phyloP scores from a whole-genome alignment of 1,140 invertebrate species.

The Pseudomyrmex sp. region DNA sequence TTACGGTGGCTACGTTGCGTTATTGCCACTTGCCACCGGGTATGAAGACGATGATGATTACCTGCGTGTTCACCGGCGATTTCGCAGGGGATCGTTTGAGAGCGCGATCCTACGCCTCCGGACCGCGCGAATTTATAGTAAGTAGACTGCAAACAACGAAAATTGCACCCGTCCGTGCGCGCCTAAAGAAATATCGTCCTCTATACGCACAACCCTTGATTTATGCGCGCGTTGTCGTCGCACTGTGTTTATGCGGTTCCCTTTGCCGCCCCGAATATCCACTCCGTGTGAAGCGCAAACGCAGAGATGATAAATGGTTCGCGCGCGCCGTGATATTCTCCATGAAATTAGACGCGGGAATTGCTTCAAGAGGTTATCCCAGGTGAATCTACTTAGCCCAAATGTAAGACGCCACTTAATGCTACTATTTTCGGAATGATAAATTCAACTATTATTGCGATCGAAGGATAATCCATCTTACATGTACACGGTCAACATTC shows the following conservation, averaged over 20 bases:
- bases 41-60: constrained; percentile 54
- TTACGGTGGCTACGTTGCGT: constrained; percentile 37
- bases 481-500: too few relatives aligned
- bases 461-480: neutral
- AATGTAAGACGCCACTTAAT: constrained; percentile 4
- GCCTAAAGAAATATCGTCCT: constrained; percentile 52
- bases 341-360: constrained; percentile 46
- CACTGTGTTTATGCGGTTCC: constrained; percentile 57
- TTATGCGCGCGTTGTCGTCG: constrained; percentile 54
- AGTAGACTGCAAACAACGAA: constrained; percentile 61
- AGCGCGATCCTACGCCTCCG: constrained; percentile 54
- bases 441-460: constrained; percentile 10
- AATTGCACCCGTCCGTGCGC: constrained; percentile 56
- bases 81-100: constrained; percentile 44
- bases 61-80: constrained; percentile 64
- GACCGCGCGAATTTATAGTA: constrained; percentile 47
- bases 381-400: constrained; percentile 30
- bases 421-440: constrained; percentile 12
- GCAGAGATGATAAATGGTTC: constrained; percentile 53
- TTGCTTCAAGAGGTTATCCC: constrained; percentile 40
- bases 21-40: neutral
- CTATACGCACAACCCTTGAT: constrained; percentile 48
- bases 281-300: constrained; percentile 53
- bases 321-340: constrained; percentile 49
- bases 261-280: constrained; percentile 54